phyloP scores from a whole-genome alignment of 2,888 invertebrate genomes.

The Carpatolechia fugitivella region DNA sequence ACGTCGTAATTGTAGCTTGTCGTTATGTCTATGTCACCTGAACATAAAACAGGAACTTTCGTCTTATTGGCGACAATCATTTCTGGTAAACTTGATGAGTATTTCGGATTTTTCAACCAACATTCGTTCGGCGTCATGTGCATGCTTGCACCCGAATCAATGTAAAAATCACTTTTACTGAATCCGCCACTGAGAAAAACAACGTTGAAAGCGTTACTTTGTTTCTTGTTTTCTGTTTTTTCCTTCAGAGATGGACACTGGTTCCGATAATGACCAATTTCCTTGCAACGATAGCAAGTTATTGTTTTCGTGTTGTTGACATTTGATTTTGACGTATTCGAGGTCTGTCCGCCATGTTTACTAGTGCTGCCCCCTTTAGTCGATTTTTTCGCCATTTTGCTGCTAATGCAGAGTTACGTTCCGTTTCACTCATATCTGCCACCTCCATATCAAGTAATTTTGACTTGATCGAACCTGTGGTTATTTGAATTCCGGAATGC shows the following conservation, averaged over 20 bases:
- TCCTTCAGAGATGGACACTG: slow-evolving; percentile 6
- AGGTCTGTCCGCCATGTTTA: neutral
- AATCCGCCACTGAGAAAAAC: no score
- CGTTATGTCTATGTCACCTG: slow-evolving; percentile 13
- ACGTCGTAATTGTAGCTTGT: slow-evolving; percentile 9
- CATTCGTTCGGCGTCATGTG: slow-evolving; percentile 23
- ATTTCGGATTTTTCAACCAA: slow-evolving; percentile 7
- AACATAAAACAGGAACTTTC: slow-evolving; percentile 12
- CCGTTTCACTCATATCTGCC: no score
- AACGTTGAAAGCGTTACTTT: no score
- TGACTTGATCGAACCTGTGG: slow-evolving; percentile 18
- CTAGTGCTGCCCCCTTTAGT: neutral
- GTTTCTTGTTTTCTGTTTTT: no score
- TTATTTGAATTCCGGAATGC: slow-evolving; percentile 12
- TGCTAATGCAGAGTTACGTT: slow-evolving; percentile 3
- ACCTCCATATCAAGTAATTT: neutral
- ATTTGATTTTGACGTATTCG: neutral
- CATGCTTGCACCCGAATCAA: slow-evolving; percentile 23
- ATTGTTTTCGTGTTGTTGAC: slow-evolving; percentile 6
- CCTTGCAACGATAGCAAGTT: slow-evolving; percentile 10
- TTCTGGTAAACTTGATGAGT: slow-evolving; percentile 5
- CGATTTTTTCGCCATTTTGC: neutral
- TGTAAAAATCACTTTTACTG: no score
- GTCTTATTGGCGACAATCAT: slow-evolving; percentile 10
- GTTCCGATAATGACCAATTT: slow-evolving; percentile 14